Evolutionary conservation across 2,113 vertebrate species (phyloP).

Genomic region (Eudyptes chrysolophus): DNA sequence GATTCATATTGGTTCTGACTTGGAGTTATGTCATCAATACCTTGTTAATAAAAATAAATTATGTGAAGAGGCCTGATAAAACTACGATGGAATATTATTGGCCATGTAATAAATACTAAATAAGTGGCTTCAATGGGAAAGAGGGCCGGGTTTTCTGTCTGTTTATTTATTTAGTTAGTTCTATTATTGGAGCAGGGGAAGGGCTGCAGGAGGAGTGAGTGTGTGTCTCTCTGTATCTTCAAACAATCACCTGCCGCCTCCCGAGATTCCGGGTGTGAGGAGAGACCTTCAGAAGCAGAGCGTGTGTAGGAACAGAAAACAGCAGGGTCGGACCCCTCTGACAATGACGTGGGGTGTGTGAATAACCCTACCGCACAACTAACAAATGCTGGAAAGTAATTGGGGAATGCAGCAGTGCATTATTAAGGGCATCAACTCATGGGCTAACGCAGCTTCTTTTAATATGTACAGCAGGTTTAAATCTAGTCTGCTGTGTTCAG

Average conservation of each 20-base stretch:
- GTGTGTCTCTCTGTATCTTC: not conserved
- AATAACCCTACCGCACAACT: not conserved
- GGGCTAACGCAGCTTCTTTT: not conserved
- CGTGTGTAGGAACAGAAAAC: not conserved
- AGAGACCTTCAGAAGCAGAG: not conserved
- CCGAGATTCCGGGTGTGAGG: rapidly evolving
- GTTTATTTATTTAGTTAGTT: not conserved
- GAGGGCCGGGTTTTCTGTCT: not conserved
- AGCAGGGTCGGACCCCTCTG: not conserved
- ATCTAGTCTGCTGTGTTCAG: not conserved
- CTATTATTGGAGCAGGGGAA: not conserved
- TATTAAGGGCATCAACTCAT: not conserved
- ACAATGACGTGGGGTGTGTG: not conserved
- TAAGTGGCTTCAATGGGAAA: not conserved
- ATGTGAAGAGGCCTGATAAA: not conserved
- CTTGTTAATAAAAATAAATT: not conserved
- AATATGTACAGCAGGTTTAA: not conserved
- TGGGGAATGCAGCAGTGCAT: not conserved
- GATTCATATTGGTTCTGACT: not conserved
- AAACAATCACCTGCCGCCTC: not conserved
- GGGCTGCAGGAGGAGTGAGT: not conserved
- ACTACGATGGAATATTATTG: not conserved
- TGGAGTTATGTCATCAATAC: not conserved
- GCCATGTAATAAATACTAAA: not conserved
- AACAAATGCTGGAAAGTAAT: not conserved